Evolutionary conservation across 2,113 vertebrate genomes (phyloP), one percentile per base, ranked within the genome.

Genomic region (Solea senegalensis): DNA sequence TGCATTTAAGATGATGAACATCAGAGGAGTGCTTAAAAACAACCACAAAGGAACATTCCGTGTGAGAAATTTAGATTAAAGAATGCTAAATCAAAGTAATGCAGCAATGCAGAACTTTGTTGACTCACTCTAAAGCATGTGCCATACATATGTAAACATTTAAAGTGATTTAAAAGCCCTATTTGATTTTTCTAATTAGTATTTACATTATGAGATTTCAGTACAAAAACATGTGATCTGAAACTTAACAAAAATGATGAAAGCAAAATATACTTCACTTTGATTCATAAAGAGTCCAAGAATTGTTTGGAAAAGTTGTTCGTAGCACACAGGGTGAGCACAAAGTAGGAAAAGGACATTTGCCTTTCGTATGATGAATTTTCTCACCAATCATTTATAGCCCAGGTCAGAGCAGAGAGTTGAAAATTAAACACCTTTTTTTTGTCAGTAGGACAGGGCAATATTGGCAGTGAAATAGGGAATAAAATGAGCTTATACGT

Each of bases 341-440:
- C 15, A 52, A 21, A 62, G 4, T 9, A 14, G n/a, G 8, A 43
- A 9, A 2, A 1, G 43, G 63, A 15, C 39, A 51, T 65, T 55
- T 65, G 10, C 50, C 57, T 40, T 68, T 15, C 39, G 34, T 14
- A 11, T 7, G 1, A 27, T n/a, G n/a, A 60, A 16, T 49, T 57
- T 45, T 72, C 56, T 76, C 56, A 67, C 74, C 57, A 68, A 28
- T 69, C 56, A 52, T 4, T 73, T 58, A 57, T 12, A 43, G 65
- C 15, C 26, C 8, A 16, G 48, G 52, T 78, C 53, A 72, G 51
- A 44, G 13, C 56, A 56, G 27, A 39, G 56, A 62, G 58, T 14
- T 79, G 59, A 51, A 72, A 82, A 82, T 84, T 43, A 82, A 88
- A 88, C 75, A 81, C 78, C 72, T 58, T 59, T 26, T 26, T 26